Evolutionary conservation across 2,888 invertebrate species (phyloP).

Genomic region (Conops quadrifasciatus): DNA sequence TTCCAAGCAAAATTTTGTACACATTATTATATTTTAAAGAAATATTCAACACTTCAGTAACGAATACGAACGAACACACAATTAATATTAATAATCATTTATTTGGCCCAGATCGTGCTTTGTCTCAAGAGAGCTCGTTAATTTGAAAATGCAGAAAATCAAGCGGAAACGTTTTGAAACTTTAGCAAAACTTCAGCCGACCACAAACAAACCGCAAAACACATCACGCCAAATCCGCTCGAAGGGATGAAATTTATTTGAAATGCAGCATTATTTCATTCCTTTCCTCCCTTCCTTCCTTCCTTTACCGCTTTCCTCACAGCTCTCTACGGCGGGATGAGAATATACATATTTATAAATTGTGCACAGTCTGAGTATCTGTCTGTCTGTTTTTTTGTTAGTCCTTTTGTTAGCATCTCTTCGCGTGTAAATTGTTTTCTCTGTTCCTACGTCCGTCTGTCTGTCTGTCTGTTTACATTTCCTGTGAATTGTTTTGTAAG

Average conservation of each 20-base stretch:
- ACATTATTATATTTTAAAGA: too few species aligned
- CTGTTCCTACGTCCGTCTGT: background rate
- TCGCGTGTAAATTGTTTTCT: background rate
- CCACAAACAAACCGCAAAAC: background rate
- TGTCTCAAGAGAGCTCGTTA: background rate
- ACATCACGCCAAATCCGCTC: too few species aligned
- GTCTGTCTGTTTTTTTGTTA: background rate
- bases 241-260: conserved; percentile 15
- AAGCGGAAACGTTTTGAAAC: too few species aligned
- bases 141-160: background rate
- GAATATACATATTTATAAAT: background rate
- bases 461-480: background rate
- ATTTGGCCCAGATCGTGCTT: background rate
- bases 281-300: background rate
- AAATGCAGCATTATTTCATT: conserved; percentile 10
- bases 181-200: background rate
- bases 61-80: too few species aligned
- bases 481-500: background rate
- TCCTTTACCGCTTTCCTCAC: too few species aligned
- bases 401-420: background rate
- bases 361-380: background rate
- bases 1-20: too few species aligned
- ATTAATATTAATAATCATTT: background rate
- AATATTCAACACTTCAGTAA: too few species aligned
- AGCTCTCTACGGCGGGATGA: too few species aligned